A percentile compares a stretch with the other conserved stretches of the same genome.
These are phyloP conservation scores for Chaunax sp. DNA, from an alignment of 2,797 vertebrate species.

Conservation along the genomic window DNA sequence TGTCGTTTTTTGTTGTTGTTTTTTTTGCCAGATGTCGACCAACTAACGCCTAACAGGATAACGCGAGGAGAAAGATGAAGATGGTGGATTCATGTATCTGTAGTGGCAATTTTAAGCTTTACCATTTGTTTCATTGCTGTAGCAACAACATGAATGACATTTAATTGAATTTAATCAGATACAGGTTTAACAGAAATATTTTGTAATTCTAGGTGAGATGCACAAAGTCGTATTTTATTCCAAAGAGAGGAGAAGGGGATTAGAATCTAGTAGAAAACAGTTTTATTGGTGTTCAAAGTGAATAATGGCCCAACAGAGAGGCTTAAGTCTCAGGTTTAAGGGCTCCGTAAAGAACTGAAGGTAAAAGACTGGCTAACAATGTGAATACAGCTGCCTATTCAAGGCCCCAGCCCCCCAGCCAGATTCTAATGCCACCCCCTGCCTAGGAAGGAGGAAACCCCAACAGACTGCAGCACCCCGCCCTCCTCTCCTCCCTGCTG, in stretches of 20 bases:
- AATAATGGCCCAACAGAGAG: constrained; percentile 54
- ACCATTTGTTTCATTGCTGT: background rate
- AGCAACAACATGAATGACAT: constrained; percentile 8
- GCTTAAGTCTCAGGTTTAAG: constrained; percentile 70
- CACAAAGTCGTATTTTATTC: constrained; percentile 20
- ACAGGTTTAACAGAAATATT: constrained; percentile 4
- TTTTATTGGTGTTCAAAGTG: constrained; percentile 57
- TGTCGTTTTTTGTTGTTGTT: background rate
- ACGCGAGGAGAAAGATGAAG: constrained; percentile 2
- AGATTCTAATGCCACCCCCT: constrained; percentile 55
- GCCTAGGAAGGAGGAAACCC: constrained; percentile 50
- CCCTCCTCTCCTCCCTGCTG: constrained; percentile 21
- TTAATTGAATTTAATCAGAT: background rate
- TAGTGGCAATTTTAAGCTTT: no score
- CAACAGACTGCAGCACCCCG: constrained; percentile 59
- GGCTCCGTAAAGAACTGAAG: constrained; percentile 54
- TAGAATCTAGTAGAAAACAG: constrained; percentile 29
- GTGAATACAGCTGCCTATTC: constrained; percentile 80
- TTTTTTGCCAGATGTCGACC: constrained; percentile 69
- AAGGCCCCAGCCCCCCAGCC: constrained; percentile 30
- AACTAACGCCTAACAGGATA: constrained; percentile 20
- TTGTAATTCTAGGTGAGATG: constrained; percentile 5
- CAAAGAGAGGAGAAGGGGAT: constrained; percentile 2
- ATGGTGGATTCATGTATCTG: background rate
- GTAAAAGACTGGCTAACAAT: constrained; percentile 60